These are phyloP conservation scores for Osmerus eperlanus DNA, from an alignment of 2,113 vertebrate species.

Conservation along the genomic window DNA sequence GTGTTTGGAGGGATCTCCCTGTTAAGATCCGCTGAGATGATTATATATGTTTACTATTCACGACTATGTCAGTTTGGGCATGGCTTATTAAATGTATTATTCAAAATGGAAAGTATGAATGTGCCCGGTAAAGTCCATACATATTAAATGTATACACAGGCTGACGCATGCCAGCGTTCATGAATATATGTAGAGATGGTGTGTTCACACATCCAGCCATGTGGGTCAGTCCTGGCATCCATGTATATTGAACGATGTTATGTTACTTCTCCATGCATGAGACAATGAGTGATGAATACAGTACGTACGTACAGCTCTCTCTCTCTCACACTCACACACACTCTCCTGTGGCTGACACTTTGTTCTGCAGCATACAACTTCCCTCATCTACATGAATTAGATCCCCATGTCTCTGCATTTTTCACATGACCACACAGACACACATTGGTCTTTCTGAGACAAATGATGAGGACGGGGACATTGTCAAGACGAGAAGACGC, in stretches of 20 bases:
- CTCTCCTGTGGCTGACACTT: not conserved
- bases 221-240: not conserved
- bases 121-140: not conserved
- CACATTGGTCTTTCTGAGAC: no score
- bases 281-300: not conserved
- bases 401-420: no score
- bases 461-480: no score
- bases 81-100: slow-evolving; percentile 17
- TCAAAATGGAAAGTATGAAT: not conserved
- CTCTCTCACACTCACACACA: not conserved
- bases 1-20: no score
- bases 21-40: no score
- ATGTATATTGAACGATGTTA: not conserved
- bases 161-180: not conserved
- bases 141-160: slow-evolving; percentile 1
- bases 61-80: not conserved
- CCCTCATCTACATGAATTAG: no score
- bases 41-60: no score
- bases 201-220: not conserved
- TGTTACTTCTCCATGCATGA: slow-evolving; percentile 9
- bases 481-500: no score
- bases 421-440: not conserved
- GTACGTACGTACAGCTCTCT: no score
- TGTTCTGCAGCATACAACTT: no score
- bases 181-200: not conserved